These are phyloP conservation scores for Cirrhinus molitorella DNA, from an alignment of 2,797 vertebrate genomes.

Conservation along the genomic window DNA sequence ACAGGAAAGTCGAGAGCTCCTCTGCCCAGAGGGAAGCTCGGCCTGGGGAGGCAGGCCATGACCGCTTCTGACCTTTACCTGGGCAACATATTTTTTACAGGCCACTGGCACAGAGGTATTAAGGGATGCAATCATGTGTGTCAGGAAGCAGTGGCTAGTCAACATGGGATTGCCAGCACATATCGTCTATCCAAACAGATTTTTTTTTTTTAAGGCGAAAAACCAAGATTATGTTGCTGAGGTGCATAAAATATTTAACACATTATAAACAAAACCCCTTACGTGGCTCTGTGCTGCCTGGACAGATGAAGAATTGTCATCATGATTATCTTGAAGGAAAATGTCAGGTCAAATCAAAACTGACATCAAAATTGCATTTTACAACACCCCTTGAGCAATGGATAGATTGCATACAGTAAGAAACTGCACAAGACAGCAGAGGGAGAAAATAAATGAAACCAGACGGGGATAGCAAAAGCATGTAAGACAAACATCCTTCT, in stretches of 20 bases:
- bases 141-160: slow-evolving; percentile 43
- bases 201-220: neutral
- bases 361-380: slow-evolving; percentile 30
- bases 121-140: slow-evolving; percentile 42
- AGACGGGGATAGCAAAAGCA: slow-evolving; percentile 27
- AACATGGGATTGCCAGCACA: slow-evolving; percentile 37
- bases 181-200: neutral
- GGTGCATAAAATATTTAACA: slow-evolving; percentile 35
- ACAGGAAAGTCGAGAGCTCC: slow-evolving; percentile 54
- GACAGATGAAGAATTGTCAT: neutral
- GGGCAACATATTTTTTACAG: slow-evolving; percentile 40
- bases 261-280: slow-evolving; percentile 35
- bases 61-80: slow-evolving; percentile 66
- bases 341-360: slow-evolving; percentile 45
- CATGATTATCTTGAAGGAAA: slow-evolving; percentile 32
- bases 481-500: slow-evolving; percentile 41
- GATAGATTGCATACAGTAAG: slow-evolving; percentile 28
- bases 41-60: slow-evolving; percentile 57
- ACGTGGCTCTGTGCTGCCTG: neutral
- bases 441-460: slow-evolving; percentile 26
- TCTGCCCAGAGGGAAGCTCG: slow-evolving; percentile 51
- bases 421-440: slow-evolving; percentile 36
- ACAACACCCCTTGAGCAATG: slow-evolving; percentile 3
- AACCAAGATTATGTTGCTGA: slow-evolving; percentile 27
- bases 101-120: slow-evolving; percentile 47